Evolutionary conservation across 1,140 invertebrate species (phyloP).

Genomic region (Hylyphantes graminicola): DNA sequence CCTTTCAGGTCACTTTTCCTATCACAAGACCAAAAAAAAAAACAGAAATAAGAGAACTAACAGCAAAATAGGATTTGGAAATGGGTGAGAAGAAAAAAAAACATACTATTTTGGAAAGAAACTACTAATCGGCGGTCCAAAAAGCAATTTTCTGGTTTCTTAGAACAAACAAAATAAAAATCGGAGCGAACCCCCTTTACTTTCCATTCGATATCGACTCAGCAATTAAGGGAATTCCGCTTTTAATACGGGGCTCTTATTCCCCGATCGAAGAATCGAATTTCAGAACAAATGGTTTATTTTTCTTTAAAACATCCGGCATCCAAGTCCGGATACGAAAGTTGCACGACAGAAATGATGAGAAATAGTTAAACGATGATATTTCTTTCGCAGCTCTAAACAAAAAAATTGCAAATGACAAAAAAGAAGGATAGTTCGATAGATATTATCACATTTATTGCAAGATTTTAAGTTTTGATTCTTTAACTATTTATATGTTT

Average conservation of each 20-base stretch:
- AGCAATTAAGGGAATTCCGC: constrained; percentile 13
- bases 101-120: constrained; percentile 5
- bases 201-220: constrained; percentile 15
- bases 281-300: neutral
- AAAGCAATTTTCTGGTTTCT: constrained; percentile 40
- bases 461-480: too few relatives aligned
- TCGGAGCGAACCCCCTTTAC: neutral
- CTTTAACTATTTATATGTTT: too few relatives aligned
- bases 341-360: too few relatives aligned
- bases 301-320: too few relatives aligned
- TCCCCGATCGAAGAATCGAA: constrained; percentile 22
- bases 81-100: neutral
- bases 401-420: too few relatives aligned
- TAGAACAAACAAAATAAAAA: constrained; percentile 21
- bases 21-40: too few relatives aligned
- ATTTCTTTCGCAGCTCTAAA: too few relatives aligned
- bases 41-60: neutral
- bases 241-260: constrained; percentile 8
- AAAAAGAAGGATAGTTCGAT: too few relatives aligned
- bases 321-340: too few relatives aligned
- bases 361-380: too few relatives aligned
- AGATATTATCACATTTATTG: too few relatives aligned
- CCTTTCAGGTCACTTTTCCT: too few relatives aligned
- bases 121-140: constrained; percentile 38
- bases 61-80: constrained; percentile 1